Conservation (phyloP, 2,113 vertebrate species). For the Varanus salvator region DNA sequence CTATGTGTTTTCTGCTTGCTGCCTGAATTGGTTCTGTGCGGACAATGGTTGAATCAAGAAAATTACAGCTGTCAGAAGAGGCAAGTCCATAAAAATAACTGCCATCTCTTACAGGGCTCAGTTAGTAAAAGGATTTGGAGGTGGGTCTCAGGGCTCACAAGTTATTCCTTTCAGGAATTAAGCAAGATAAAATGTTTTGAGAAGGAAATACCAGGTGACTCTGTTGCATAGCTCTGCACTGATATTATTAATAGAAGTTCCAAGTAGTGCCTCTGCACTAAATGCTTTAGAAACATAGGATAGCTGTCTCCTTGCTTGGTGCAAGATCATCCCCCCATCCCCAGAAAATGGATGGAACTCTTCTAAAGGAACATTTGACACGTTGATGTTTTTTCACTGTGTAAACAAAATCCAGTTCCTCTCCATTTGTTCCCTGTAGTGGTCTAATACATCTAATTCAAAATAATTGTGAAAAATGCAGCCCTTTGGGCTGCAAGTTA, state of each 20-base stretch:
- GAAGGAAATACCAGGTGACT: constrained; percentile 25
- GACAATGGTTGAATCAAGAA: constrained; percentile 70
- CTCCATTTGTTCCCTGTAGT: not conserved
- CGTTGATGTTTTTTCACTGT: not conserved
- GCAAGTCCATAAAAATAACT: constrained; percentile 62
- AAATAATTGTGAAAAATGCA: not conserved
- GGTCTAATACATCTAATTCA: not conserved
- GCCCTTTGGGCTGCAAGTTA: not conserved
- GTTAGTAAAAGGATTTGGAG: constrained; percentile 78
- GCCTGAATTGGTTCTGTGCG: constrained; percentile 79
- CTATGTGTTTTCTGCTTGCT: constrained; percentile 76
- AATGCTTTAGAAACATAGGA: not conserved
- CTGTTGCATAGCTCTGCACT: constrained; percentile 15
- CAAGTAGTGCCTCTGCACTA: constrained; percentile 27
- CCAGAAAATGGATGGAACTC: not conserved
- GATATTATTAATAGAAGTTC: constrained; percentile 1
- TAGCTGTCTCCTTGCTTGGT: not conserved
- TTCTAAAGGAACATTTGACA: not conserved
- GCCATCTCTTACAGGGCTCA: constrained; percentile 75
- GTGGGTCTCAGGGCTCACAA: constrained; percentile 79
- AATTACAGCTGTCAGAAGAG: constrained; percentile 59
- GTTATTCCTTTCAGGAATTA: constrained; percentile 51
- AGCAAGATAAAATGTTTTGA: constrained; percentile 55
- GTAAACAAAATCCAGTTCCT: not conserved
- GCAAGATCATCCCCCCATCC: not conserved